Base-by-base conservation (phyloP, 2,113 vertebrate genomes). In the Strix aluco region DNA sequence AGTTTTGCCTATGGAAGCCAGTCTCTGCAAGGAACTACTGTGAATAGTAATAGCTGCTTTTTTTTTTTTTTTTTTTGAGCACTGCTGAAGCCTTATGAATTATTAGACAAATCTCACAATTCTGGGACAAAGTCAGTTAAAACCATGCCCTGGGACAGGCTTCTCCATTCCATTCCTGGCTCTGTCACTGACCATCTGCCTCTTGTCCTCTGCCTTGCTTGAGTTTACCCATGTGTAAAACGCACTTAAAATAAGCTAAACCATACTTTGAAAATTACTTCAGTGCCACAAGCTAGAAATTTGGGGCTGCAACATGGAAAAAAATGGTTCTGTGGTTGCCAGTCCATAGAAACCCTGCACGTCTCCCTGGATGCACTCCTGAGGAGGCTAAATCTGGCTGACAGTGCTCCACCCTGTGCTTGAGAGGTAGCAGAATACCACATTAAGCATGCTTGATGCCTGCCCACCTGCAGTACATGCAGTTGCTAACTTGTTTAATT, bases 161-260 rank as follows among this genome's bases (percentile, higher is more conserved):
- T 57, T 83, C 95, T 94, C 63, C 10, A 34, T 52, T 94, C 74
- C 73, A 40, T 83, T 95, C 82, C 71, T 86, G 69, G 72, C 85
- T 93, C 57, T 49, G 54, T 55, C 59, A 61, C 58, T 96, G 71
- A 96, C 95, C 94, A 96, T 92, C 97, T 97, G 92, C 78, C 91
- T 54, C 86, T 95, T 94, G 78, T 92, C 89, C 58, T 95, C 62
- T 82, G 89, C 87, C 74, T 95, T 30, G 62, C 89, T 92, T 73
- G 74, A 83, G 51, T 85, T 90, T 83, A 88, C 70, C 91, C 87
- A 61, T 15, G 74, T 66, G 54, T 83, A 91, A 95, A 90, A 92
- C 6, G 55, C 51, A 73, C 81, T 96, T 86, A 91, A 96, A 97
- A 95, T 94, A 95, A 92, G 80, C 29, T 77, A 89, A 92, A 74